These are phyloP conservation scores for Cryptoblepharus egeriae DNA, from an alignment of 2,797 vertebrate genomes.

Conservation along the genomic window DNA sequence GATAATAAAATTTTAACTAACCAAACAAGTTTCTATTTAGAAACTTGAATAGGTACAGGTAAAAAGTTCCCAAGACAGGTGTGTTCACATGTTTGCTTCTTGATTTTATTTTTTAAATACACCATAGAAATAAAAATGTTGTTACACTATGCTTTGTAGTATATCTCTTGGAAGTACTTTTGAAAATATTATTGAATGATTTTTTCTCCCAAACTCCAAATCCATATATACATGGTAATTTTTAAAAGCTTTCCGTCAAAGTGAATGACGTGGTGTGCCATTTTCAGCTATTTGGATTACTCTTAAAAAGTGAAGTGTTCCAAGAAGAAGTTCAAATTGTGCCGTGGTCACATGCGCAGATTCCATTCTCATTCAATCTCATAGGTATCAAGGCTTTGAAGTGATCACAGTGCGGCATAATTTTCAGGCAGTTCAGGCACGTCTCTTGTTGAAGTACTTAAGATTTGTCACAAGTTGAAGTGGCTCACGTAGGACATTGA, in stretches of 20 bases:
- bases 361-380: constrained; percentile 54
- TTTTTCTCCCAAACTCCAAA: constrained; percentile 23
- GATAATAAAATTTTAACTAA: no score
- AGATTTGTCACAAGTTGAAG: constrained; percentile 42
- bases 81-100: background rate
- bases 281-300: constrained; percentile 53
- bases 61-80: background rate
- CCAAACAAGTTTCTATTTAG: background rate
- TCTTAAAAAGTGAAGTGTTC: constrained; percentile 56
- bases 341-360: constrained; percentile 43
- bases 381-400: constrained; percentile 66
- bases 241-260: constrained; percentile 35
- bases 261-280: constrained; percentile 2
- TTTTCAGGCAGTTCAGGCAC: constrained; percentile 42
- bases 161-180: background rate
- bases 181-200: background rate
- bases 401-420: constrained; percentile 41
- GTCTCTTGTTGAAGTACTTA: constrained; percentile 58
- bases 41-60: background rate
- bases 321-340: constrained; percentile 47
- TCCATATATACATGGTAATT: no score
- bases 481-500: constrained; percentile 32
- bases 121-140: background rate
- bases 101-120: background rate
- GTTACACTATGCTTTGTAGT: background rate